These are phyloP conservation scores for Adela reaumurella DNA, from an alignment of 2,888 invertebrate species.

Conservation along the genomic window DNA sequence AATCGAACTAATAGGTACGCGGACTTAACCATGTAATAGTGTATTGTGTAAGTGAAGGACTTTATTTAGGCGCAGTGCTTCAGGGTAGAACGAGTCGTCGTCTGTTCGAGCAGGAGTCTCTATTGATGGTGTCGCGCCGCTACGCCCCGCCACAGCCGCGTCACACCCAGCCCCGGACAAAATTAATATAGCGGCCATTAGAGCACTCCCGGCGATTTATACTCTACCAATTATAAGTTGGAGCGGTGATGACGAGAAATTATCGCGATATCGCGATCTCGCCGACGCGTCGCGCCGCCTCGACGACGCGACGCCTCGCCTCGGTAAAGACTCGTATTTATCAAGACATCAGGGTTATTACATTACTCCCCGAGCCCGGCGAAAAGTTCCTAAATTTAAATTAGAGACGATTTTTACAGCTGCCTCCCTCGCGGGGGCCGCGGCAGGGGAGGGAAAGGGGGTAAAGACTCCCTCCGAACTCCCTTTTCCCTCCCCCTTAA, in stretches of 20 bases:
- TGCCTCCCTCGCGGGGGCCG: constrained; percentile 39
- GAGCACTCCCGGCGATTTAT: constrained; percentile 30
- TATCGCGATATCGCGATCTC: constrained; percentile 42
- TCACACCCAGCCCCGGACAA: constrained; percentile 18
- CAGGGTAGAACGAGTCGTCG: no score
- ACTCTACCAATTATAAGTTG: constrained; percentile 52
- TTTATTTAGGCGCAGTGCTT: no score
- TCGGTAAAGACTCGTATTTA: constrained; percentile 30
- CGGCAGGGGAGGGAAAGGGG: constrained; percentile 22
- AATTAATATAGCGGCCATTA: constrained; percentile 47
- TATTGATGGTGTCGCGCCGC: not conserved
- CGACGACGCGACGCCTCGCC: not conserved
- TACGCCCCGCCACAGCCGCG: not conserved
- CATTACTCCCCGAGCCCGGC: constrained; percentile 36
- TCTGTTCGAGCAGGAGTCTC: not conserved
- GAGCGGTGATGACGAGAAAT: constrained; percentile 46
- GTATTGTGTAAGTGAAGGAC: no score
- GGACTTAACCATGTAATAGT: no score
- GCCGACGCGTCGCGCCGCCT: not conserved
- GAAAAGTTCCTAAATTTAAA: constrained; percentile 57
- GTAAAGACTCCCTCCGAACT: not conserved
- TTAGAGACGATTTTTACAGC: constrained; percentile 59
- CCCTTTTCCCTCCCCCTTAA: not conserved
- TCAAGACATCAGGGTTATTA: constrained; percentile 47
- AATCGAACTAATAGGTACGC: no score